These are phyloP conservation scores for Cygnus atratus DNA, from an alignment of 2,113 vertebrate genomes.

Conservation along the genomic window DNA sequence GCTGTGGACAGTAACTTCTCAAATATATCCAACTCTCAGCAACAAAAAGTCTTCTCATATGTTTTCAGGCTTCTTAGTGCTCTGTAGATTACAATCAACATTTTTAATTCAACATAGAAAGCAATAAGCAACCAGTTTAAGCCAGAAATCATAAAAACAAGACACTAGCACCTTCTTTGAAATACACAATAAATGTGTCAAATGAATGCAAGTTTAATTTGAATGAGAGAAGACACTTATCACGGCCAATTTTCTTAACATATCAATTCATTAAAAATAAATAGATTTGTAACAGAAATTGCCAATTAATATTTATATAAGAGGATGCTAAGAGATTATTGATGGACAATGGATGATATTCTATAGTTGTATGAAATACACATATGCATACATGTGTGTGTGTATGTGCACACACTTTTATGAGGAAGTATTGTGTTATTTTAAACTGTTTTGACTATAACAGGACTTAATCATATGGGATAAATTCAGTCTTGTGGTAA, in stretches of 20 bases:
- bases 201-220: neutral
- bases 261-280: too few relatives aligned
- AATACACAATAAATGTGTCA: neutral
- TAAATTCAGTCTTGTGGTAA: conserved; percentile 3
- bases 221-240: neutral
- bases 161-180: neutral
- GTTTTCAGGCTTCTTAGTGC: neutral
- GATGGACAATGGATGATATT: neutral
- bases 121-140: neutral
- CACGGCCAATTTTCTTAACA: neutral
- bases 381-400: neutral
- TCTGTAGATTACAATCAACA: neutral
- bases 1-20: neutral
- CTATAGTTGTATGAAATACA: neutral
- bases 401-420: neutral
- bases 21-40: neutral
- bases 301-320: neutral
- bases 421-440: neutral
- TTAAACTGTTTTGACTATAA: neutral
- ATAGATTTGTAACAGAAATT: neutral
- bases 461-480: neutral
- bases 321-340: neutral
- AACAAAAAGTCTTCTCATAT: neutral
- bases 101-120: neutral
- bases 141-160: neutral